Conservation (phyloP, 1,140 invertebrate genomes). For the Sycophila sp. region DNA sequence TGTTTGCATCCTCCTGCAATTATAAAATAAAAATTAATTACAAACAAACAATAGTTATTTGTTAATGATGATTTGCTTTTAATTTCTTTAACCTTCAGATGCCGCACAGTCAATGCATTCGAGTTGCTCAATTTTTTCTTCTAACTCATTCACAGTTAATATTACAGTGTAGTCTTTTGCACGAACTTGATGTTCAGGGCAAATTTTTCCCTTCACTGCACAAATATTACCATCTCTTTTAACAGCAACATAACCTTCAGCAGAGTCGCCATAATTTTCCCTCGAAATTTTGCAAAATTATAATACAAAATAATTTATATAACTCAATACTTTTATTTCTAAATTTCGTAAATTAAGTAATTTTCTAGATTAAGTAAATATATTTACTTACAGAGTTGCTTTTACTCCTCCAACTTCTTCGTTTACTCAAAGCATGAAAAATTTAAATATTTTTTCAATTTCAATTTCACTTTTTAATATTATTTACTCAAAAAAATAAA, state of each 20-base stretch:
- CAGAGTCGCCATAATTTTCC: too few relatives aligned
- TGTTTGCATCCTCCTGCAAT: conserved; percentile 44
- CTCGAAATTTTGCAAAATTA: too few relatives aligned
- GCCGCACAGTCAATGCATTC: conserved; percentile 47
- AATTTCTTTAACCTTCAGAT: conserved; percentile 23
- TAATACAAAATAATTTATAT: too few relatives aligned
- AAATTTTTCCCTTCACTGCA: conserved; percentile 45
- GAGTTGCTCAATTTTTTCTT: conserved; percentile 31
- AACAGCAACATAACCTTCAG: conserved; percentile 48
- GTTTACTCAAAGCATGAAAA: too few relatives aligned
- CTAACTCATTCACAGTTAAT: conserved; percentile 40
- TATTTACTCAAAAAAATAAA: too few relatives aligned
- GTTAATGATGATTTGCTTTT: background rate
- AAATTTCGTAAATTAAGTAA: too few relatives aligned
- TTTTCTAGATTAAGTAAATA: too few relatives aligned
- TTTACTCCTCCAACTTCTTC: too few relatives aligned
- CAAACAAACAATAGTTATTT: background rate
- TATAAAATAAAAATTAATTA: background rate
- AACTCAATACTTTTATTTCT: conserved; percentile 44
- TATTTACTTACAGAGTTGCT: too few relatives aligned
- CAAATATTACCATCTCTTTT: conserved; percentile 40
- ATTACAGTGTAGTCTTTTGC: conserved; percentile 39
- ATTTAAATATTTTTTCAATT: too few relatives aligned
- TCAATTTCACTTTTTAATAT: too few relatives aligned
- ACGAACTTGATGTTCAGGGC: conserved; percentile 45